These are phyloP conservation scores for Amphiprion percula DNA, from an alignment of 2,113 vertebrate genomes.

Conservation along the genomic window DNA sequence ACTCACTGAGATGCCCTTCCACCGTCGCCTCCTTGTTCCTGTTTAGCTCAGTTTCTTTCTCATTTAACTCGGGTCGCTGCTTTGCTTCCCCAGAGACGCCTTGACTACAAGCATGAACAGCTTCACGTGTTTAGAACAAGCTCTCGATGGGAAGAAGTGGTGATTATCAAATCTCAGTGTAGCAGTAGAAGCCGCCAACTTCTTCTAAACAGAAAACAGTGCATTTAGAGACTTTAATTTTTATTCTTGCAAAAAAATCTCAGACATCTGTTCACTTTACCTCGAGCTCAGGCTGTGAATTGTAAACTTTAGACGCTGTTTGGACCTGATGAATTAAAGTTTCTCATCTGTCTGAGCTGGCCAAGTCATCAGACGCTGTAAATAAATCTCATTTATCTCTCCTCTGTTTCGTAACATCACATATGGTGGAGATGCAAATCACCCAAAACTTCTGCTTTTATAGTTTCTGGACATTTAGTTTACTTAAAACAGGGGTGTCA, in stretches of 20 bases:
- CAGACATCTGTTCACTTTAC: slow-evolving; percentile 28
- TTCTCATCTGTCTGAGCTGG: slow-evolving; percentile 13
- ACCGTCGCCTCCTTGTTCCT: slow-evolving; percentile 13
- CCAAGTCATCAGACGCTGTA: slow-evolving; percentile 9
- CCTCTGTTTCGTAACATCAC: slow-evolving; percentile 13
- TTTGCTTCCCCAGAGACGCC: slow-evolving; percentile 17
- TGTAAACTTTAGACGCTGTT: neutral
- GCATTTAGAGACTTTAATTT: slow-evolving; percentile 15
- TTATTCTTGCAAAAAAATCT: neutral
- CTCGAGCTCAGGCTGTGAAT: neutral
- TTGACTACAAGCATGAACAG: neutral
- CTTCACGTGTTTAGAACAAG: neutral
- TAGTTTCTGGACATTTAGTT: neutral
- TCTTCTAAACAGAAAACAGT: neutral
- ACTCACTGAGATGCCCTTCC: neutral
- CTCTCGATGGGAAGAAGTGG: neutral
- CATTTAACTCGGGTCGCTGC: slow-evolving; percentile 24
- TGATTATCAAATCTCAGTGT: slow-evolving; percentile 19
- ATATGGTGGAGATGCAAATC: slow-evolving; percentile 5
- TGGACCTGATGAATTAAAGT: slow-evolving; percentile 6
- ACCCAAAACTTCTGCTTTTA: neutral
- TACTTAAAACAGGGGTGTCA: neutral
- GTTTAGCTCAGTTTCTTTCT: slow-evolving; percentile 4
- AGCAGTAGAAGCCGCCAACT: neutral
- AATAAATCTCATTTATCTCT: slow-evolving; percentile 31